These are phyloP conservation scores for Suillia variegata DNA, from an alignment of 2,888 invertebrate species.

Conservation along the genomic window DNA sequence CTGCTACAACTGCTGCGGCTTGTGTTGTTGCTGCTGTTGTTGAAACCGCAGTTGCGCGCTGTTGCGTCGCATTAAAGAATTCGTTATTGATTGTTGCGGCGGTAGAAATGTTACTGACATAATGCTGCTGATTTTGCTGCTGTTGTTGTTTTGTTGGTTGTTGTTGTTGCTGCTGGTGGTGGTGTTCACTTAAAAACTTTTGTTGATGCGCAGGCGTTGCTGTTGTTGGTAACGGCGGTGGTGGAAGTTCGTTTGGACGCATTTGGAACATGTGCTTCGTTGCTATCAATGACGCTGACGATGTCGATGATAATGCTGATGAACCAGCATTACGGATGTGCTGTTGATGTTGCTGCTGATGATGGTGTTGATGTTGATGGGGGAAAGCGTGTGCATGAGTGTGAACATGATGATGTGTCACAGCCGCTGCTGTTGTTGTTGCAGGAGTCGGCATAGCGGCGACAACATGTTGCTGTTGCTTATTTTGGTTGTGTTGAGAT, in stretches of 20 bases:
- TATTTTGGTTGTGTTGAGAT: conserved; percentile 61
- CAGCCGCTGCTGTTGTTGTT: conserved; percentile 27
- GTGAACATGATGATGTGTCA: conserved; percentile 14
- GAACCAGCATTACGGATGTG: too few relatives aligned
- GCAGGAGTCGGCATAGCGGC: not conserved
- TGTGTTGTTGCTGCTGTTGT: conserved; percentile 18
- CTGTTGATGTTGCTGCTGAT: conserved; percentile 32
- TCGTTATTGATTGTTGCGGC: conserved; percentile 23
- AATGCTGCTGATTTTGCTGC: conserved; percentile 12
- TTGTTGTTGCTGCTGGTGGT: conserved; percentile 1
- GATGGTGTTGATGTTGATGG: too few relatives aligned
- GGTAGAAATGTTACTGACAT: conserved; percentile 13
- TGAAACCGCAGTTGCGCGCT: conserved; percentile 29
- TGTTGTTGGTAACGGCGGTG: conserved; percentile 41
- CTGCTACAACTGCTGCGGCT: conserved; percentile 7
- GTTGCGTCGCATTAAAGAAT: conserved; percentile 10
- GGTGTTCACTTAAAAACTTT: not conserved
- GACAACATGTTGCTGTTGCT: conserved; percentile 33
- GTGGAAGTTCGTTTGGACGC: conserved; percentile 9
- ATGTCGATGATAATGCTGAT: conserved; percentile 30
- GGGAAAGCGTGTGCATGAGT: conserved; percentile 41
- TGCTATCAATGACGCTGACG: too few relatives aligned
- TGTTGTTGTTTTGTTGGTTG: conserved; percentile 9
- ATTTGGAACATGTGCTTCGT: conserved; percentile 15
- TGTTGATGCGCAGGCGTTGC: conserved; percentile 25